Evolutionary conservation across 2,888 invertebrate species (phyloP), one percentile per base, ranked within the genome.

Genomic region (Eremobia ochroleuca): DNA sequence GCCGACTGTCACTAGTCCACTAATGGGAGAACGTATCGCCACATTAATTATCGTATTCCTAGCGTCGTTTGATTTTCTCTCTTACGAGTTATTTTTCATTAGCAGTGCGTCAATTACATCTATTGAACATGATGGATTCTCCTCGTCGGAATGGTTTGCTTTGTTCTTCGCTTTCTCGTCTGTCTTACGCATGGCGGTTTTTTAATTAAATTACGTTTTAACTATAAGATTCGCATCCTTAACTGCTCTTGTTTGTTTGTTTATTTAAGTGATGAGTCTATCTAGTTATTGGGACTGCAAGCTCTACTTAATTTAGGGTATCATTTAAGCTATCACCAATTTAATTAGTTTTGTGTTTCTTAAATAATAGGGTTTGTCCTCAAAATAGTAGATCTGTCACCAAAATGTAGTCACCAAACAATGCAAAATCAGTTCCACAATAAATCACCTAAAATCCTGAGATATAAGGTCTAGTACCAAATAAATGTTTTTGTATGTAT

Each of bases 41-140:
- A 91, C 91, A 89, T 88, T 88, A 85, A 92, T 92, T 89, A 89
- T 87, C 83, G 79, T 89, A 83, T 88, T 88, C 87, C 85, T 87
- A 87, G 73, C 81, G 40, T 87, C 81, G 81, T 76, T 79, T 79
- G 79, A 86, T 90, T 91, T 91, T 91, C 91, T 91, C 92, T 88
- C 85, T 81, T 81, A 77, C 78, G 76, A 86, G 85, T 85, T 83
- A 85, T 88, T 87, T 88, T 86, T 86, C 85, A 85, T 85, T 79
- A 82, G 85, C 82, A 88, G 87, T 86, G 85, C 87, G 82, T 88
- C 88, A 90, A 90, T 90, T 91, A 90, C 75, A 81, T 86, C 70
- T 80, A 77, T 79, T 87, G 85, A 85, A 76, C 73, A 80, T 89
- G 88, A 90, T 90, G 86, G 84, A 88, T 90, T 87, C 84, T 79